Evolutionary conservation across 2,888 invertebrate species (phyloP).

Genomic region (Neuroscelio doddi): DNA sequence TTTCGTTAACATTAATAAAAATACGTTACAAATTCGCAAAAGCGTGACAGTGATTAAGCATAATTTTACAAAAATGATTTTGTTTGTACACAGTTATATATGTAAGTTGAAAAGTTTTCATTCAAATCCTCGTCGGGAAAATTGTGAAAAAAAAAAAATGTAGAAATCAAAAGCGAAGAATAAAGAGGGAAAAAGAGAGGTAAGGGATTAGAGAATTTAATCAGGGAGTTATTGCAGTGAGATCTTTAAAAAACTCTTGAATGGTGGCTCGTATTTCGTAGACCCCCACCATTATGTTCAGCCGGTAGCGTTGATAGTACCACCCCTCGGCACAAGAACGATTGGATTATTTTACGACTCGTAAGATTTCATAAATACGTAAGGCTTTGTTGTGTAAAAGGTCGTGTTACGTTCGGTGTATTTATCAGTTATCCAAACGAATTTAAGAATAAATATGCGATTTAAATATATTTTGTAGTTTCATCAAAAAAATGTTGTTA

Average conservation of each 20-base stretch:
- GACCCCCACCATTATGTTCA: conserved; percentile 15
- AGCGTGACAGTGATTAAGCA: too few species aligned
- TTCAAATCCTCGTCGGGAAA: too few species aligned
- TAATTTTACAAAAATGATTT: too few species aligned
- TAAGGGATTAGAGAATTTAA: conserved; percentile 41
- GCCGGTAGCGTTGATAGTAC: conserved; percentile 29
- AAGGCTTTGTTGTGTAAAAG: conserved; percentile 30
- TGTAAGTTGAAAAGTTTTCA: too few species aligned
- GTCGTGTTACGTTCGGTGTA: conserved; percentile 24
- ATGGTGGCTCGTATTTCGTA: conserved; percentile 22
- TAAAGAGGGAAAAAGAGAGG: conserved; percentile 22
- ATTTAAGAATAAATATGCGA: too few species aligned
- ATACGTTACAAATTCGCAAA: too few species aligned
- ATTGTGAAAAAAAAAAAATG: too few species aligned
- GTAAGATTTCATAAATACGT: conserved; percentile 33
- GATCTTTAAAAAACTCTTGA: conserved; percentile 43
- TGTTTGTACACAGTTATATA: too few species aligned
- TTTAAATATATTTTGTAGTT: too few species aligned
- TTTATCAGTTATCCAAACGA: conserved; percentile 10
- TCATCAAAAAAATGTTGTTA: too few species aligned
- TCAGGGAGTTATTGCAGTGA: conserved; percentile 39
- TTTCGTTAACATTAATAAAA: too few species aligned
- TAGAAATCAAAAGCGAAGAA: too few species aligned
- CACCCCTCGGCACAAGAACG: conserved; percentile 31
- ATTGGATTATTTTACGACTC: conserved; percentile 43